phyloP scores from a whole-genome alignment of 2,113 vertebrate genomes.

The Zosterops japonicus region DNA sequence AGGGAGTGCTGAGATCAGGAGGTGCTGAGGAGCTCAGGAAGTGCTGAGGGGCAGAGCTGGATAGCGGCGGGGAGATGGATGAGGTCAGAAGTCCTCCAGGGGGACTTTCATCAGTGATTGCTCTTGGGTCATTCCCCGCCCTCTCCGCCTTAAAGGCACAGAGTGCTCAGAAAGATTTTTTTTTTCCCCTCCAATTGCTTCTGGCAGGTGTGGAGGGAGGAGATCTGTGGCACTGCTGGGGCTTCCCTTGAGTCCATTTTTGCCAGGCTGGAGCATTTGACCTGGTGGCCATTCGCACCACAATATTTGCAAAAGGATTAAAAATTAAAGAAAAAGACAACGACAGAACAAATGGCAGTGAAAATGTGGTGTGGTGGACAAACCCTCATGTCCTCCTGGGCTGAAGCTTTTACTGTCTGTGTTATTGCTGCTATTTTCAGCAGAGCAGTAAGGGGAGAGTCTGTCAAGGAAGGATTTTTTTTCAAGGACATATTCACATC shows the following conservation, averaged over 20 bases:
- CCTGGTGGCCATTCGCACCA: background rate
- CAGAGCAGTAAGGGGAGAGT: fast-evolving
- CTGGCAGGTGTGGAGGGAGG: fast-evolving
- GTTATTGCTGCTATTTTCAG: background rate
- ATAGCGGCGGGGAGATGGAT: background rate
- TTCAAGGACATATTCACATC: background rate
- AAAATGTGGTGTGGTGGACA: fast-evolving
- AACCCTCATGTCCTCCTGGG: fast-evolving
- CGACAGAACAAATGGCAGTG: background rate
- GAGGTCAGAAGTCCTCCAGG: background rate
- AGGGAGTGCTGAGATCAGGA: fast-evolving
- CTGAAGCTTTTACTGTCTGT: background rate
- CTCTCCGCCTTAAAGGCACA: background rate
- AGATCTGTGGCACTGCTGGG: fast-evolving
- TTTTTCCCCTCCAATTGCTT: fast-evolving
- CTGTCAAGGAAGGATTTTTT: fast-evolving
- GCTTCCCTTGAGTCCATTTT: fast-evolving
- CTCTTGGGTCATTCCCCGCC: background rate
- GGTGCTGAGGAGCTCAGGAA: background rate
- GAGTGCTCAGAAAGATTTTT: no score
- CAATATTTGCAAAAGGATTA: fast-evolving
- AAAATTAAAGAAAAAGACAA: no score
- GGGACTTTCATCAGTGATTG: background rate
- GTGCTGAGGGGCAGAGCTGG: background rate
- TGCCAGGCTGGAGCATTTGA: background rate